Evolutionary conservation across 2,113 vertebrate genomes (phyloP), one percentile per base, ranked within the genome.

Genomic region (Gulo gulo): DNA sequence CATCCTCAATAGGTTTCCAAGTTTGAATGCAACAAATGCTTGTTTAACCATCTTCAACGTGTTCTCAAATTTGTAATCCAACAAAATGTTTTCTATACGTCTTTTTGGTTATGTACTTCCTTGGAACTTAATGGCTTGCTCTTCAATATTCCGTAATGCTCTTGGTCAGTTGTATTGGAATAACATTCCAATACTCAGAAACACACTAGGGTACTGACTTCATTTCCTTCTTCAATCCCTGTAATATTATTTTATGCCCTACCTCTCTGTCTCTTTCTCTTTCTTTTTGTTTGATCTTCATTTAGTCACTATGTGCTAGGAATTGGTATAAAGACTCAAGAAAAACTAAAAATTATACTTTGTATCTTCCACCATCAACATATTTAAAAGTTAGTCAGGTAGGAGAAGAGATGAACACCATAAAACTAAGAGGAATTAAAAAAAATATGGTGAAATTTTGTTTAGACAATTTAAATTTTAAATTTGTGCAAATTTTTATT

Each of bases 401-500:
- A 2, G 10, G 13, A 24, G 57, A 42, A 59, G 34, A 69, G 11
- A 45, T 59, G 3, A 80, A 87, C 29, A 65, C 29, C 24, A 88
- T 8, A 84, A 96, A 85, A 87, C 4, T 87, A 91, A 59, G 88
- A 65, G 5, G 15, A 87, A 90, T 52, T 89, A 52, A 18, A 81
- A 82, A 88, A 91, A 59, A 59, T 5, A 57, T 4, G 29, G n/a
- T 52, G 2, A 65, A 47, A 74, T 18, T 36, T 88, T 45, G 73
- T 88, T 81, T 47, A 87, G 29, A 65, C n/a, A 91, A 91, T 73
- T 89, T 86, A 52, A 69, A 5, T 52, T 39, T 84, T 82, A 39
- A 39, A 5, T 1, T n/a, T 91, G 4, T 91, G 9, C 42, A 88
- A 81, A 93, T 82, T 88, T 88, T 80, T 97, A 78, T 92, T 88